Evolutionary conservation across 2,888 invertebrate genomes (phyloP).

Genomic region (Ceriagrion tenellum): DNA sequence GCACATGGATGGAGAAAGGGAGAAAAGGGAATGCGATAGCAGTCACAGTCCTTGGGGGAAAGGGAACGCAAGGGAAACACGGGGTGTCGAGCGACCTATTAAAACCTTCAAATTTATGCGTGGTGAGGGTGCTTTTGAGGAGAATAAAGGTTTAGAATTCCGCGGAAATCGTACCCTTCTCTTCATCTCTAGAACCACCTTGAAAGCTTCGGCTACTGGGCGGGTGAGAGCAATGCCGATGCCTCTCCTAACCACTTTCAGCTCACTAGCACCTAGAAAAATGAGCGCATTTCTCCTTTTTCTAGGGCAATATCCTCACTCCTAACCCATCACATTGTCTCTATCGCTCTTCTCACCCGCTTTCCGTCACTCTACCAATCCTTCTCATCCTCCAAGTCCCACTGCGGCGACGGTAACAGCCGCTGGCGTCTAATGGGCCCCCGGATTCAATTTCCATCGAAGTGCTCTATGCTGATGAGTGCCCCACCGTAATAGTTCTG

Average conservation of each 20-base stretch:
- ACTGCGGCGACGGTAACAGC: neutral
- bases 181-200: neutral
- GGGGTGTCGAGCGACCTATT: constrained; percentile 50
- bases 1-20: neutral
- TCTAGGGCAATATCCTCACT: neutral
- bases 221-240: neutral
- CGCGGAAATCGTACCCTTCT: constrained; percentile 14
- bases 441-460: constrained; percentile 65
- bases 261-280: neutral
- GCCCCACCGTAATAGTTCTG: neutral
- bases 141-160: constrained; percentile 62
- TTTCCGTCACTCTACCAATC: neutral
- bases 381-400: neutral
- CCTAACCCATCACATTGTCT: neutral
- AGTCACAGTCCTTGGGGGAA: too few species aligned
- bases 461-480: constrained; percentile 59
- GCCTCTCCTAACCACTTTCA: neutral
- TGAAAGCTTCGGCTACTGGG: neutral
- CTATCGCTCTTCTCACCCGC: neutral
- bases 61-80: neutral
- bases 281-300: neutral
- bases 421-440: constrained; percentile 53
- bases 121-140: constrained; percentile 20
- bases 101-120: constrained; percentile 61
- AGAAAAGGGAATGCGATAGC: neutral